Percentiles rank a stretch among this genome's conserved stretches.
Conservation (phyloP, 2,888 invertebrate genomes). For the Agriopis aurantiaria region DNA sequence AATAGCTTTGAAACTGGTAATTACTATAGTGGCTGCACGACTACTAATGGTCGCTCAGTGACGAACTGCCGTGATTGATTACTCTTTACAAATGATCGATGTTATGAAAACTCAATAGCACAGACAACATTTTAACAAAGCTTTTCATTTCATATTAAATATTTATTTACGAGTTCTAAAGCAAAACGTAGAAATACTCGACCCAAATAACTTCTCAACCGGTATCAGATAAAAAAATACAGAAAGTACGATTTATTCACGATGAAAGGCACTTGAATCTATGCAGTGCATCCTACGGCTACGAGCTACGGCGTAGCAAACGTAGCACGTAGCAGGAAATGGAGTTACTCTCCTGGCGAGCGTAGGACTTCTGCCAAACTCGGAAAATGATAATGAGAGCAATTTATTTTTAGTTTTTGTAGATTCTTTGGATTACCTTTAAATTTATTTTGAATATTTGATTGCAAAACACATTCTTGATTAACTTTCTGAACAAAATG, state of each 20-base stretch:
- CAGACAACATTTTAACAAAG: conserved; percentile 3
- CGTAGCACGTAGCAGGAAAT: conserved; percentile 81
- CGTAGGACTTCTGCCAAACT: conserved; percentile 75
- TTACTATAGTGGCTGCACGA: conserved; percentile 12
- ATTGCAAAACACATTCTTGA: too few relatives aligned
- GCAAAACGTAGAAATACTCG: conserved; percentile 45
- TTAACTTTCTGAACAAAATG: neutral
- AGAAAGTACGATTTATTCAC: conserved; percentile 69
- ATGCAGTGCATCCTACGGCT: conserved; percentile 66
- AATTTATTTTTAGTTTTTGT: conserved; percentile 63
- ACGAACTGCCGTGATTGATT: conserved; percentile 29
- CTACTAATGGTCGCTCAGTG: conserved; percentile 25
- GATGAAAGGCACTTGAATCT: conserved; percentile 68
- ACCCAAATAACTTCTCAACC: conserved; percentile 58
- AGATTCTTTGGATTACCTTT: conserved; percentile 30
- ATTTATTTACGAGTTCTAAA: conserved; percentile 5
- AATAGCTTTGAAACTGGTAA: conserved; percentile 22
- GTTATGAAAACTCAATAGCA: conserved; percentile 13
- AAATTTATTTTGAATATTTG: conserved; percentile 5
- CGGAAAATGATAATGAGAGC: conserved; percentile 76
- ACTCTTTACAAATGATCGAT: conserved; percentile 24
- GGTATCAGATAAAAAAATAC: conserved; percentile 57
- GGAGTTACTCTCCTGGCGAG: conserved; percentile 73
- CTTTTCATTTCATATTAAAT: neutral
- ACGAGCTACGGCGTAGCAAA: conserved; percentile 63